phyloP scores from a whole-genome alignment of 2,113 vertebrate species.

The Erinaceus europaeus region DNA sequence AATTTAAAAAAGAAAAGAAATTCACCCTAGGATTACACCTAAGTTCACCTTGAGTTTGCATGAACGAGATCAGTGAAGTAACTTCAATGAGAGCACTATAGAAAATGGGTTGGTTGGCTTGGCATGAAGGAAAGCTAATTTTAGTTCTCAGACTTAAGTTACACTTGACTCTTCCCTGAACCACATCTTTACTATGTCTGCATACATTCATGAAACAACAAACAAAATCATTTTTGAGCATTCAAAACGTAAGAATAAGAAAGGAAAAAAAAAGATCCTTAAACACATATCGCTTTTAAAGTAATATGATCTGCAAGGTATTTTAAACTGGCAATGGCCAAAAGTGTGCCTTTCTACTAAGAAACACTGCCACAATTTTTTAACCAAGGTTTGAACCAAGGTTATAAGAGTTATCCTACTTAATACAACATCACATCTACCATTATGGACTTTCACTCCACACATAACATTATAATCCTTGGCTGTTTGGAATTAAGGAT shows the following conservation, averaged over 20 bases:
- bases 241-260: not conserved
- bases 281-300: not conserved
- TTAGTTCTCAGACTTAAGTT: not conserved
- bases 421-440: constrained; percentile 16
- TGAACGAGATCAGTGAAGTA: not conserved
- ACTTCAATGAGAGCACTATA: not conserved
- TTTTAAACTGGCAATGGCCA: constrained; percentile 21
- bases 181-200: not conserved
- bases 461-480: not conserved
- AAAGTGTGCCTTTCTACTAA: constrained; percentile 45
- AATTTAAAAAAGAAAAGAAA: constrained; percentile 18
- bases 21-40: not conserved
- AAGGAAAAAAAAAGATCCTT: constrained; percentile 5
- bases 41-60: not conserved
- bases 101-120: not conserved
- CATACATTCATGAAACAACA: not conserved
- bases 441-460: not conserved
- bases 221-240: not conserved
- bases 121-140: not conserved
- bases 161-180: not conserved
- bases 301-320: not conserved
- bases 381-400: constrained; percentile 33
- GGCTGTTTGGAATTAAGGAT: not conserved
- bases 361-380: constrained; percentile 32
- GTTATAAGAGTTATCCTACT: not conserved